Conservation (phyloP, 1,140 invertebrate genomes). For the Calycopis cecrops region DNA sequence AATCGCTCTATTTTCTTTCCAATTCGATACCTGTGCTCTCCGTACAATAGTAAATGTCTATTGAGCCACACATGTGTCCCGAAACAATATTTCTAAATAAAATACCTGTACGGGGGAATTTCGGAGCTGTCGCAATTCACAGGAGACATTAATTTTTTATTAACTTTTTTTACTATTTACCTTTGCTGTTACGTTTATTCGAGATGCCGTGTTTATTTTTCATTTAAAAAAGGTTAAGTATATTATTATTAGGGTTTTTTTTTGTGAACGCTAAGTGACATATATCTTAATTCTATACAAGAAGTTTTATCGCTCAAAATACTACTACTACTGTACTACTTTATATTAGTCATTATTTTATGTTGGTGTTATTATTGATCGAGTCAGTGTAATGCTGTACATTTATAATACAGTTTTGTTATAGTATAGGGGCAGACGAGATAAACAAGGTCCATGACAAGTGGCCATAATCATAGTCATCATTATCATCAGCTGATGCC, state of each 20-base stretch:
- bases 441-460: no score
- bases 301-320: no score
- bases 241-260: background rate
- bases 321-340: no score
- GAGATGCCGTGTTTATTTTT: background rate
- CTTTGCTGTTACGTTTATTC: conserved; percentile 2
- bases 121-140: conserved; percentile 21
- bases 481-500: no score
- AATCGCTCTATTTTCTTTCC: conserved; percentile 24
- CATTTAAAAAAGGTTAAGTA: conserved; percentile 1
- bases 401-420: no score
- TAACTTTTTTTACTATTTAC: conserved; percentile 9
- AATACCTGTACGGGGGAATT: conserved; percentile 44
- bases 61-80: conserved; percentile 43
- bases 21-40: conserved; percentile 45
- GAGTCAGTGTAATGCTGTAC: no score
- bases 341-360: no score
- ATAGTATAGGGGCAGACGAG: no score
- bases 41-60: conserved; percentile 37
- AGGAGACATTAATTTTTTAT: conserved; percentile 20
- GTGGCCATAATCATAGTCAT: no score
- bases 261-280: background rate
- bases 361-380: no score
- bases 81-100: conserved; percentile 69
- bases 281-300: no score